Evolutionary conservation across 2,888 invertebrate genomes (phyloP), one percentile per base, ranked within the genome.

Genomic region (Chaetogeoica ovagalla): DNA sequence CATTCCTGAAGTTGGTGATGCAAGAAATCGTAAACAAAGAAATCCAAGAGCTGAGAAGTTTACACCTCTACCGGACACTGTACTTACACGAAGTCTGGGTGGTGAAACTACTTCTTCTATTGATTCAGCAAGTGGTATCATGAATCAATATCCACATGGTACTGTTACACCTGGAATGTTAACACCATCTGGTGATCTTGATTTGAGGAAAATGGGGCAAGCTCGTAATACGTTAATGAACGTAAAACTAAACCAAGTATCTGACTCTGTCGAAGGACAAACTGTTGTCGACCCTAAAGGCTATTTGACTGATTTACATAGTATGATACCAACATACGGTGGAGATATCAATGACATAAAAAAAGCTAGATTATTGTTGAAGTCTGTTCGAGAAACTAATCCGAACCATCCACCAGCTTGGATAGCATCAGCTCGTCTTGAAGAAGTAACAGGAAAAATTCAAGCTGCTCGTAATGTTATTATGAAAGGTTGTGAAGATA

Each of bases 211-310:
- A 89, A 99, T 99, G 85, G 99, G 99, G 7, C 97, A 99, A 88
- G 99, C 99, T 0, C 90, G 98, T 86, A 99, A 98, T 86, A 97
- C 98, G 5, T 88, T 99, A 5, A 99, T 99, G 99, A 97, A 97
- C 85, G 98, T 99, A 0, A 98, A 98, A 87, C 87, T 99, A 52
- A 97, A 95, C 1, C 97, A 98, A 89, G 88, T 88, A 62, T 98
- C 99, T 0, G 99, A 99, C 87, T 98, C 98, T 0, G 98, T 99
- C 0, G 94, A 95, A 4, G 99, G 99, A 0, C 99, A 99, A 88
- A 99, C 99, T 0, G 98, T 99, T 0, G 98, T 99, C 0, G 99
- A 99, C 88, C 99, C 99, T 0, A 99, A 99, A 87, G 99, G 99
- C 2, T 99, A 99, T 86, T 90, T 99, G n/a, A 99, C 99, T 0